Percentiles rank a stretch among this genome's conserved stretches.
These are phyloP conservation scores for Coregonus clupeaformis DNA, from an alignment of 2,113 vertebrate genomes.

Conservation along the genomic window DNA sequence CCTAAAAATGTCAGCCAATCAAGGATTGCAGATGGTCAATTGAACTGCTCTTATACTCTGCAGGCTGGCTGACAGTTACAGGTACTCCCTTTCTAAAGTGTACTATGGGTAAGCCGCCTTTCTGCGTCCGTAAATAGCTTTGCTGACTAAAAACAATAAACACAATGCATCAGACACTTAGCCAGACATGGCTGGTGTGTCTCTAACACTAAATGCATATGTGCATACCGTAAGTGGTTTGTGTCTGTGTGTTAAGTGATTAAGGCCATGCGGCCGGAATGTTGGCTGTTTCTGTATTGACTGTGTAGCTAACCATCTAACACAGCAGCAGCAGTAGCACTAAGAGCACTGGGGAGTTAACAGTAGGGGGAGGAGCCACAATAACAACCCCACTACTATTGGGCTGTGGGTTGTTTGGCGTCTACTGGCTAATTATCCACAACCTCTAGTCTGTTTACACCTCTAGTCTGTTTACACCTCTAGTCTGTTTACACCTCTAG, in stretches of 20 bases:
- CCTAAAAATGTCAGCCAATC: background rate
- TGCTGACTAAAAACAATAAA: background rate
- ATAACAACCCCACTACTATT: constrained; percentile 28
- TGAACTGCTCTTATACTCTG: background rate
- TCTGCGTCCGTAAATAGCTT: background rate
- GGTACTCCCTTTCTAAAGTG: background rate
- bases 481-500: background rate
- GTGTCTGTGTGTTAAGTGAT: background rate
- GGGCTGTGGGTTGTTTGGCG: background rate
- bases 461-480: background rate
- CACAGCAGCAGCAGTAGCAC: too few species aligned
- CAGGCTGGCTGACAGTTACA: background rate
- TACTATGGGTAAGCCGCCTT: background rate
- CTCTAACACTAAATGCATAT: background rate
- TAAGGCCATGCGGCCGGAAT: background rate
- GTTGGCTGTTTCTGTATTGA: too few species aligned
- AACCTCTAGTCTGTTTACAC: background rate
- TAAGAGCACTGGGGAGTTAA: too few species aligned
- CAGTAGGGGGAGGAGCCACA: constrained; percentile 2
- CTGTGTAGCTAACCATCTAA: too few species aligned
- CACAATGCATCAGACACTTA: background rate
- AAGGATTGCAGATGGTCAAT: background rate
- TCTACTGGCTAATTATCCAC: constrained; percentile 10
- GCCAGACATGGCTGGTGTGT: background rate
- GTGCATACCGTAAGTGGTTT: background rate